Base-by-base conservation (phyloP, 2,113 vertebrate genomes). In the Arenaria interpres region DNA sequence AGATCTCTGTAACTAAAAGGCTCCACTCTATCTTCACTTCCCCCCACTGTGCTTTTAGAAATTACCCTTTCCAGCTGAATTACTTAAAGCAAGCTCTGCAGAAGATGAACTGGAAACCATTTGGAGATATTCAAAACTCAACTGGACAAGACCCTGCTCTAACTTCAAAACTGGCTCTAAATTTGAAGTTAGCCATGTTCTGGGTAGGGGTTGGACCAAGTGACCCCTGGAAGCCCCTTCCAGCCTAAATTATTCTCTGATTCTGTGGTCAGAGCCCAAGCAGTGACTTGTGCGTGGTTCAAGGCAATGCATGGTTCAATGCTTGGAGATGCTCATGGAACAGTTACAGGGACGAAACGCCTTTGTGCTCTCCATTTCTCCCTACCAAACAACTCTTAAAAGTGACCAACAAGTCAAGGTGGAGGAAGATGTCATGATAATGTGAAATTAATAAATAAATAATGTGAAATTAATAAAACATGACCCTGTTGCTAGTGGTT, bases 51-150 rank as follows among this genome's bases (percentile, higher is more conserved):
- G 30, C 51, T 90, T 76, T 75, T 68, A 81, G 56, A 94, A 88
- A 46, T 32, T 69, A 74, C 20, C 30, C 33, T 71, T 78, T 95
- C 10, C 41, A 85, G 59, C n/a, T 68, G 43, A 37, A 59, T 67
- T 83, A 57, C 68, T 78, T 41, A 63, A 73, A 85, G 45, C 9
- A 59, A 82, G 74, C 25, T 77, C 60, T 93, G 60, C 46, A 63
- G 64, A 89, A 89, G 53, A 39, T 64, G 22, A 88, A 78, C 46
- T 78, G 83, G 64, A 86, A 94, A 88, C n/a, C 32, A 59, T 66
- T 45, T 67, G 25, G 68, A 92, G 45, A 62, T 88, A 46, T 15
- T 89, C 12, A 83, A 91, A 94, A 90, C 23, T 68, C 60, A 88
- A 19, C 39, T 68, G 48, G 45, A 80, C 43, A 73, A 90, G 77